Conservation (phyloP, 2,797 vertebrate genomes). For the Cyprinella venusta region DNA sequence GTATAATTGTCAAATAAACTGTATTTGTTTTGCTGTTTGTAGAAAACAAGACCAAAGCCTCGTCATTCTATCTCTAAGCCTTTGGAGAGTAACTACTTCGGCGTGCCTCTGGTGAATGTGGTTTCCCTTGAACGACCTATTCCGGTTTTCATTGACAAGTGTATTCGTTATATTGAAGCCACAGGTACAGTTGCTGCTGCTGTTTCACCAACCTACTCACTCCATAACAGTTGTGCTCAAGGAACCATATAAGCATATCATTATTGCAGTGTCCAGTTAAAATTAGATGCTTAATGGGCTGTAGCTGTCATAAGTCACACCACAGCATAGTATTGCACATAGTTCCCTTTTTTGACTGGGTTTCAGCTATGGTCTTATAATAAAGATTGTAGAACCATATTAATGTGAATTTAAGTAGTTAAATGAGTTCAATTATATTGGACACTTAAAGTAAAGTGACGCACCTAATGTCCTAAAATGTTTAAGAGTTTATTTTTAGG, state of each 20-base stretch:
- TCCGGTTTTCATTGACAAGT: slow-evolving; percentile 94
- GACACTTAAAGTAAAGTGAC: neutral
- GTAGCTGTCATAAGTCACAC: slow-evolving; percentile 30
- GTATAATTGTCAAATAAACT: neutral
- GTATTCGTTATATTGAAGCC: slow-evolving; percentile 94
- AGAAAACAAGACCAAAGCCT: slow-evolving; percentile 93
- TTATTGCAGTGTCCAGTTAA: slow-evolving; percentile 28
- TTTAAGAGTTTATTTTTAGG: neutral
- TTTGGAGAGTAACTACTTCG: slow-evolving; percentile 93
- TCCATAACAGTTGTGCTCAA: neutral
- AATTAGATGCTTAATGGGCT: slow-evolving; percentile 32
- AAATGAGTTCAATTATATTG: neutral
- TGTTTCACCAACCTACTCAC: neutral
- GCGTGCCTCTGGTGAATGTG: slow-evolving; percentile 85
- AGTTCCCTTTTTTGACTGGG: neutral
- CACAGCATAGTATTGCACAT: neutral
- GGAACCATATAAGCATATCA: slow-evolving; percentile 29
- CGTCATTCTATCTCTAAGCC: slow-evolving; percentile 90
- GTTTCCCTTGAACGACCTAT: slow-evolving; percentile 91
- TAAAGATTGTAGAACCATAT: neutral
- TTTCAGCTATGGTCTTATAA: neutral
- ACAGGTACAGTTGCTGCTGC: slow-evolving; percentile 77
- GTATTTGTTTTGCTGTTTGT: slow-evolving; percentile 45
- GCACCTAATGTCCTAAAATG: neutral
- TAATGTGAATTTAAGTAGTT: slow-evolving; percentile 5